Conservation (phyloP, 2,113 vertebrate genomes). For the Orientallactaga bullata region DNA sequence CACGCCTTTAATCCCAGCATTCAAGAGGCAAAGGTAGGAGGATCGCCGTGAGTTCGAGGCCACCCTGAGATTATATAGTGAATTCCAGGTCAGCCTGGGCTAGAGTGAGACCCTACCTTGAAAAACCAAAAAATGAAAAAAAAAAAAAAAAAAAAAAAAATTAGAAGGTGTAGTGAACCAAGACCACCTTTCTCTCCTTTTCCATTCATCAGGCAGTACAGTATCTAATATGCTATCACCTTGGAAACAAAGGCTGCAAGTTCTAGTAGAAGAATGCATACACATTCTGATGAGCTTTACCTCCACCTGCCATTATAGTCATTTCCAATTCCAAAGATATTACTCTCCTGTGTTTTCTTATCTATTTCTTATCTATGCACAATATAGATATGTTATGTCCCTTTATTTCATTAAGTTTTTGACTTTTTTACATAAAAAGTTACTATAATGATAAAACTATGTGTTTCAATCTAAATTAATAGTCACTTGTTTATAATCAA, state of each 20-base stretch:
- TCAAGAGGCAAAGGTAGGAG: too few relatives aligned
- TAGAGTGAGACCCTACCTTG: too few relatives aligned
- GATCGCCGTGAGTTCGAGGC: too few relatives aligned
- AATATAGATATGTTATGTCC: not conserved
- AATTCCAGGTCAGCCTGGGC: too few relatives aligned
- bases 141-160: too few relatives aligned
- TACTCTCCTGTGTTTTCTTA: not conserved
- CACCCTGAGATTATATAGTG: too few relatives aligned
- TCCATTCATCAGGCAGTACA: not conserved
- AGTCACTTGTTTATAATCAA: not conserved
- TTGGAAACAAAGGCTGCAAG: not conserved
- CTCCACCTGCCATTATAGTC: not conserved
- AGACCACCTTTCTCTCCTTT: not conserved
- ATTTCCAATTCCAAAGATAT: not conserved
- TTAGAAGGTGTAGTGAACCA: not conserved
- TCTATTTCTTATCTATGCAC: not conserved
- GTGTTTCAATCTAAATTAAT: not conserved
- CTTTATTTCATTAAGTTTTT: slow-evolving; percentile 20
- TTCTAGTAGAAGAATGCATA: not conserved
- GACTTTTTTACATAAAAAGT: not conserved
- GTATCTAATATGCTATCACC: not conserved
- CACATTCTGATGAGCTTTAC: not conserved
- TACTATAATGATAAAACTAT: not conserved
- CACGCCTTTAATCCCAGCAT: too few relatives aligned
- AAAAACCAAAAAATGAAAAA: too few relatives aligned